Base-by-base conservation (phyloP, 2,113 vertebrate species). In the Dromas ardeola region DNA sequence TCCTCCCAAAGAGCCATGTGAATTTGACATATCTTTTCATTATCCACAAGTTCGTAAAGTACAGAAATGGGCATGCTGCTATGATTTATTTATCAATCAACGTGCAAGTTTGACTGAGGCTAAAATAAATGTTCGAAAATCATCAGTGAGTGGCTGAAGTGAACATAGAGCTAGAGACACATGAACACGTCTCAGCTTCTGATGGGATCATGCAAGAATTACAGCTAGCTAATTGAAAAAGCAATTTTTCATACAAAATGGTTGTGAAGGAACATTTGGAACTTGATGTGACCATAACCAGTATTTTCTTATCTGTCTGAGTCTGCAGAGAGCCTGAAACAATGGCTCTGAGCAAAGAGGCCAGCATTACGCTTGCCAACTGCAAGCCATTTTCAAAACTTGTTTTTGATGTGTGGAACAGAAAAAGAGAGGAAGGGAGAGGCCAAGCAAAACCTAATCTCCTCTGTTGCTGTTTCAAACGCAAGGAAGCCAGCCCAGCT, bases 1-100 rank as follows among this genome's bases (percentile, higher is more conserved):
- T 65, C 38, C n/a, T 73, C 42, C 45, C 38, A 30, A 61, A 87
- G 13, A 66, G 9, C 66, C 2, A 0, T 0, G 0, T 79, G 77
- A 87, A 61, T 95, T 86, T 92, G 89, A 78, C 8, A 9, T 30
- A 50, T 21, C 21, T 76, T 96, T 89, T 72, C 53, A 40, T 82
- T 76, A 58, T 2, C 2, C 29, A 49, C 11, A 69, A 45, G 21
- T 76, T 65, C 1, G 0, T 76, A 32, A 50, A 62, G 36, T n/a
- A 62, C 11, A 63, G 73, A n/a, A 65, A 36, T 18, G 19, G 32
- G 11, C 61, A 53, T 38, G 21, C 19, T 80, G 62, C 36, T 88
- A 8, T 66, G n/a, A 67, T 63, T 78, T 83, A 73, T 94, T 94
- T 80, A 69, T 77, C 3, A 5, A 69, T 30, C 73, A 36, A 91